Percentiles rank a stretch among this genome's conserved stretches.
These are phyloP conservation scores for Andrena hattorfiana DNA, from an alignment of 2,888 invertebrate species.

Conservation along the genomic window DNA sequence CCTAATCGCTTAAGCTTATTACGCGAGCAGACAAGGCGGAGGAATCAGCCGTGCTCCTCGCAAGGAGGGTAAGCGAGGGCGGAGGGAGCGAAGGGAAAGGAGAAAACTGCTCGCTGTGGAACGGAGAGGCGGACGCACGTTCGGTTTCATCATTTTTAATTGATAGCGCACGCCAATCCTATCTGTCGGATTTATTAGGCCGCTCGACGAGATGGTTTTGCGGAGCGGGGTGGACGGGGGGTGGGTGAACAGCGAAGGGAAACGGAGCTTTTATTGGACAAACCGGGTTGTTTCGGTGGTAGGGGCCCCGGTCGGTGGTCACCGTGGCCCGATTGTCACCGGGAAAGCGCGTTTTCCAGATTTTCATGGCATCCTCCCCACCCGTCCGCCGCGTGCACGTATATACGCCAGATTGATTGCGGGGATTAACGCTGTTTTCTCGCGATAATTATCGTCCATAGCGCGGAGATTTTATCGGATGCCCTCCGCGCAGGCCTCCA, in stretches of 20 bases:
- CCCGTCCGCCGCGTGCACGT: constrained; percentile 10
- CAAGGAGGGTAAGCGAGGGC: neutral
- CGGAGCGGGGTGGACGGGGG: constrained; percentile 35
- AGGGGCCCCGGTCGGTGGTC: constrained; percentile 63
- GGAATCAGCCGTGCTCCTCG: constrained; percentile 54
- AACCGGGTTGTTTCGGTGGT: constrained; percentile 62
- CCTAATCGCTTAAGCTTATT: constrained; percentile 83
- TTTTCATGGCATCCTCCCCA: constrained; percentile 59
- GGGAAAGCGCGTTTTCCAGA: constrained; percentile 70
- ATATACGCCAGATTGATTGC: constrained; percentile 61
- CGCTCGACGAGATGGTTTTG: constrained; percentile 75
- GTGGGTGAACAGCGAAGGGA: constrained; percentile 57
- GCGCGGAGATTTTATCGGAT: constrained; percentile 61
- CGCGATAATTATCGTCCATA: constrained; percentile 64
- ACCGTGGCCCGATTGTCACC: constrained; percentile 66
- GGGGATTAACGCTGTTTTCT: constrained; percentile 69
- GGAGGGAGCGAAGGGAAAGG: neutral
- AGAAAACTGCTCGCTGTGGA: constrained; percentile 11
- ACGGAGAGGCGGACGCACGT: constrained; percentile 66
- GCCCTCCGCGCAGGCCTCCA: constrained; percentile 25
- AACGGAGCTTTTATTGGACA: constrained; percentile 74
- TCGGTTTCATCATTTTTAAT: constrained; percentile 83
- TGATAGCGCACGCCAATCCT: constrained; percentile 82
- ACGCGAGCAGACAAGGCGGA: constrained; percentile 73
- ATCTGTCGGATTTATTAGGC: constrained; percentile 81